Percentiles rank a stretch among this genome's conserved stretches.
Evolutionary conservation across 2,888 invertebrate genomes (phyloP).

Genomic region (Pyrrhia umbra): DNA sequence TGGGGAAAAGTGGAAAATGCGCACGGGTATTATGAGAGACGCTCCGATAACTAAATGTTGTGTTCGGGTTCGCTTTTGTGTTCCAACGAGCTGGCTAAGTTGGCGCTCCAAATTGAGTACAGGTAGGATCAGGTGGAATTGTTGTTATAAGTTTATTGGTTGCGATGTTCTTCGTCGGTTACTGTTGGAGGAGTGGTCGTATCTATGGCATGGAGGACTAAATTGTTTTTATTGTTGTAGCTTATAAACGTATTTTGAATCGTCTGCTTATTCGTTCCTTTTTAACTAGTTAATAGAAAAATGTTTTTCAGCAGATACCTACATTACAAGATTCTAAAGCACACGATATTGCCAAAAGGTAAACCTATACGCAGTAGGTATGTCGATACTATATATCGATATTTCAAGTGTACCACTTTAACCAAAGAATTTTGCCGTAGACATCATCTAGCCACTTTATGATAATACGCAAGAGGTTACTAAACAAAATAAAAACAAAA

Average conservation of each 20-base stretch:
- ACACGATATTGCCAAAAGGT: no score
- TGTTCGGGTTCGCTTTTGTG: slow-evolving; percentile 56
- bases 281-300: no score
- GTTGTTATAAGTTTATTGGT: slow-evolving; percentile 10
- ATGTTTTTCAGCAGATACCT: no score
- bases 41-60: slow-evolving; percentile 54
- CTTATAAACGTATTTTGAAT: no score
- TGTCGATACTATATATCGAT: no score
- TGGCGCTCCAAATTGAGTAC: slow-evolving; percentile 40
- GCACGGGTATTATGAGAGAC: slow-evolving; percentile 61
- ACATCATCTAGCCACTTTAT: not conserved
- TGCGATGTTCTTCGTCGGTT: not conserved
- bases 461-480: not conserved
- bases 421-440: not conserved
- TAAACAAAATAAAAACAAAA: not conserved
- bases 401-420: not conserved
- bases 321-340: no score
- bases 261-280: no score
- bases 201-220: no score
- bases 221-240: not conserved
- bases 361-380: no score
- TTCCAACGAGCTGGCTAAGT: slow-evolving; percentile 61
- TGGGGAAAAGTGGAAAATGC: slow-evolving; percentile 76
- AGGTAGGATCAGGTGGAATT: slow-evolving; percentile 22
- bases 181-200: not conserved